Percentiles rank a stretch among this genome's conserved stretches.
Conservation (phyloP, 2,888 invertebrate genomes). For the Notodonta dromedarius region DNA sequence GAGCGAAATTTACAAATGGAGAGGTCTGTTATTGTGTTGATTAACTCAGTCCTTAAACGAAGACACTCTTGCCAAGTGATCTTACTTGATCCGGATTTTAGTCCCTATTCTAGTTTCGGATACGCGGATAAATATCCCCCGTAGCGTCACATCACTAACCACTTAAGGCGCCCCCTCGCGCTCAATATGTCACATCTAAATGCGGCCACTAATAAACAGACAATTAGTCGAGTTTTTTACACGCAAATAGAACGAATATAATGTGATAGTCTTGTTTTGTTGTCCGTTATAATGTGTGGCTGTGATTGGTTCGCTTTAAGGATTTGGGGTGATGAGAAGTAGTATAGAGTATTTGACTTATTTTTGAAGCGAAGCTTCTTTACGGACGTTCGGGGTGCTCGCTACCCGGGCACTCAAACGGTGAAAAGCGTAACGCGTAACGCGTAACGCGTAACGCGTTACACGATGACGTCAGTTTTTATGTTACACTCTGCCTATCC, state of each 20-base stretch:
- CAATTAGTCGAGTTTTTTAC: conserved; percentile 55
- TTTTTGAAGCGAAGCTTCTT: too few species aligned
- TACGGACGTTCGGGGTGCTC: too few species aligned
- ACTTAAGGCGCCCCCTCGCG: conserved; percentile 47
- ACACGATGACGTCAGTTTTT: too few species aligned
- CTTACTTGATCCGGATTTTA: too few species aligned
- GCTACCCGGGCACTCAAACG: too few species aligned
- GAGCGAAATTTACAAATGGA: too few species aligned
- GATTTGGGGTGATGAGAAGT: not conserved
- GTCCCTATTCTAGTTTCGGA: not conserved
- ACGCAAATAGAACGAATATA: conserved; percentile 41
- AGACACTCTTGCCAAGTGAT: too few species aligned
- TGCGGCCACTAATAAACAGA: conserved; percentile 53
- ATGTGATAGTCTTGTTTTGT: conserved; percentile 44
- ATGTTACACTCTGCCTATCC: too few species aligned
- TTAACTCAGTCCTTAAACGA: too few species aligned
- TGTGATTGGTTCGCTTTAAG: conserved; percentile 3
- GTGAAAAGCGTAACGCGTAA: too few species aligned
- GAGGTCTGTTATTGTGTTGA: too few species aligned
- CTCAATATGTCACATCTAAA: conserved; percentile 53
- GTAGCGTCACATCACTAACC: conserved; percentile 30
- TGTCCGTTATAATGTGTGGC: conserved; percentile 15
- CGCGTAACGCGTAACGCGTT: too few species aligned
- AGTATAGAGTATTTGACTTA: not conserved
- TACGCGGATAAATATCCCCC: not conserved